Percentiles rank a stretch among this genome's conserved stretches.
Evolutionary conservation across 2,113 vertebrate species (phyloP).

Genomic region (Callithrix jacchus): DNA sequence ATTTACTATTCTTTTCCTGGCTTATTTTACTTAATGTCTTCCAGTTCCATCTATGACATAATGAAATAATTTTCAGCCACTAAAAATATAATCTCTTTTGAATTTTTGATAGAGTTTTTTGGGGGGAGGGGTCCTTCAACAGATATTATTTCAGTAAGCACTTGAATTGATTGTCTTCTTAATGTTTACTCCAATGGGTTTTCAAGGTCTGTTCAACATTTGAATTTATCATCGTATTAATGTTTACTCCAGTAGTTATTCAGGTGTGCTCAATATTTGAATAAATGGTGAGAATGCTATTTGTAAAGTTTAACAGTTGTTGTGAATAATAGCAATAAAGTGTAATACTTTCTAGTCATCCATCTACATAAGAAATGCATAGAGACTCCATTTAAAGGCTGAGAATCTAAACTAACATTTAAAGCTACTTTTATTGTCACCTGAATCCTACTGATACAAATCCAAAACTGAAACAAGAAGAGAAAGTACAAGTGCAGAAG

Average conservation of each 20-base stretch:
- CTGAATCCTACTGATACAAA: neutral
- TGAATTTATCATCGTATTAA: no score
- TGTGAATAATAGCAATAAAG: neutral
- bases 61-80: neutral
- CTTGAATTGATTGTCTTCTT: no score
- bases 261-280: neutral
- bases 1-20: neutral
- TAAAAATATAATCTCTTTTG: neutral
- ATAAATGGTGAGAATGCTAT: neutral
- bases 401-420: neutral
- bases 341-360: neutral
- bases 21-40: neutral
- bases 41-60: neutral
- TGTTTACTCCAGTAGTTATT: neutral
- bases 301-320: neutral
- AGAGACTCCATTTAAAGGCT: neutral
- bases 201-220: no score
- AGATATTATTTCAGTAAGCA: neutral
- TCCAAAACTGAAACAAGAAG: neutral
- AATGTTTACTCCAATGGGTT: no score
- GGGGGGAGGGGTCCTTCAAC: fast-evolving
- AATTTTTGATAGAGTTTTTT: neutral
- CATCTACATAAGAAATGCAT: neutral
- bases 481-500: neutral
- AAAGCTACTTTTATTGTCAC: neutral